Conservation (phyloP, 2,113 vertebrate species). For the chimpanzee (Pan troglodytes) region NHGRI_mPanTro3-v2.1_pri NC_072407.2:15748501-15749000, state of each 20-base stretch:
- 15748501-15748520: too few relatives aligned
- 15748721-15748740: constrained; percentile 14
- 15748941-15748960: background rate
- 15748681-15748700: background rate
- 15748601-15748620: background rate
- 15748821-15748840: background rate
- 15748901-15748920: constrained; percentile 22
- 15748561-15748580: background rate
- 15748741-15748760: background rate
- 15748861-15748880: background rate
- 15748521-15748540: too few relatives aligned
- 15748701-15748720: background rate
- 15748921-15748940: background rate
- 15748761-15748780: background rate
- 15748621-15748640: background rate
- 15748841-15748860: background rate
- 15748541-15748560: background rate
- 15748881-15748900: constrained; percentile 19
- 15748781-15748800: background rate
- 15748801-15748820: background rate
- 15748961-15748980: background rate
- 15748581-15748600: background rate
- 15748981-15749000: background rate
- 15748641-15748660: background rate
- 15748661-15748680: background rate